phyloP scores from a whole-genome alignment of 2,113 vertebrate species.

The Anolis carolinensis region DNA sequence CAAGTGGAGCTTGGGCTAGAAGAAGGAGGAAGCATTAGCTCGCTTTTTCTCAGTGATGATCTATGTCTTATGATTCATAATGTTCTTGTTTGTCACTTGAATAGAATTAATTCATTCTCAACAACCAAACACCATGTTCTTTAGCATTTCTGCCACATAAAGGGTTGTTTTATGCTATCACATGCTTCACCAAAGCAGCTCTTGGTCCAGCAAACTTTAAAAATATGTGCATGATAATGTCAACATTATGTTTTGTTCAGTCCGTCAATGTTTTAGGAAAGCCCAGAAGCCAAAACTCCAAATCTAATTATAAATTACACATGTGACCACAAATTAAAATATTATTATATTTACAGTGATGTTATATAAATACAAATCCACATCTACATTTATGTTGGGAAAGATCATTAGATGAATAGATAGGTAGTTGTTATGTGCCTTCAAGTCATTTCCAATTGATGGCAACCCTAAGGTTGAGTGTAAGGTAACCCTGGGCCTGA shows the following conservation, averaged over 20 bases:
- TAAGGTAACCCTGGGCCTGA: too few relatives aligned
- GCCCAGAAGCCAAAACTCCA: not conserved
- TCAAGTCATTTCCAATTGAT: too few relatives aligned
- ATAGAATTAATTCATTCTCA: slow-evolving; percentile 27
- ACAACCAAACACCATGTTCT: slow-evolving; percentile 4
- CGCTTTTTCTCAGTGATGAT: not conserved
- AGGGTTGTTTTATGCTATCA: not conserved
- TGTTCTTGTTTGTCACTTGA: slow-evolving; percentile 1
- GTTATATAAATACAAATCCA: too few relatives aligned
- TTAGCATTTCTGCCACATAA: not conserved
- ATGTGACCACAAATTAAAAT: not conserved
- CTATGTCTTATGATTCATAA: slow-evolving; percentile 10
- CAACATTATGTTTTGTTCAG: not conserved
- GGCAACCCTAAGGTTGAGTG: too few relatives aligned
- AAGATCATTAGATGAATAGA: not conserved
- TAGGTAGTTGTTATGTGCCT: too few relatives aligned
- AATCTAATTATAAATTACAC: not conserved
- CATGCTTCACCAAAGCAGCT: not conserved
- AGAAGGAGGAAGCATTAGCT: not conserved
- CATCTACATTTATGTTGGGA: not conserved
- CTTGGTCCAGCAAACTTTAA: not conserved
- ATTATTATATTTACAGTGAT: not conserved
- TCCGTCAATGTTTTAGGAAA: not conserved
- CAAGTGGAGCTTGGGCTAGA: not conserved
- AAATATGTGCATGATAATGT: not conserved